Percentiles rank a stretch among this genome's conserved stretches.
Evolutionary conservation across 2,113 vertebrate genomes (phyloP).

Genomic region (Edolisoma coerulescens): DNA sequence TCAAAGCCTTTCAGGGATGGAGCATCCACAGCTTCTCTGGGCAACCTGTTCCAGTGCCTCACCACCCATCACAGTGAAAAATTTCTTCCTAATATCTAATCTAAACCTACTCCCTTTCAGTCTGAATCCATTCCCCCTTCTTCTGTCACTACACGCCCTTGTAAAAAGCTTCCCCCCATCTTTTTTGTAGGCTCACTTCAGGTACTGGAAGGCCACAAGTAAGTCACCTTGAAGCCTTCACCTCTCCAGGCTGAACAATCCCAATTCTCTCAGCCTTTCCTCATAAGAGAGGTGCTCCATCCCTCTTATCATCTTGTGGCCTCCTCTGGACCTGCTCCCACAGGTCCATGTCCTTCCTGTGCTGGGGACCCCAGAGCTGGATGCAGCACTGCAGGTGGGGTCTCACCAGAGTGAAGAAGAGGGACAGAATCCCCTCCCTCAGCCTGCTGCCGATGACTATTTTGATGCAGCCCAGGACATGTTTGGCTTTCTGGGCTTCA

Average conservation of each 20-base stretch:
- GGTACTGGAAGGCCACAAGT: neutral
- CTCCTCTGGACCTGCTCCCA: neutral
- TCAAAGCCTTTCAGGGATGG: neutral
- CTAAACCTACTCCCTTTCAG: neutral
- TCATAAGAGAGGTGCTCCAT: neutral
- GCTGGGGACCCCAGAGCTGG: neutral
- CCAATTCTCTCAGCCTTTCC: neutral
- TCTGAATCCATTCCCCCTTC: neutral
- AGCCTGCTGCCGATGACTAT: neutral
- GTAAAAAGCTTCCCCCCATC: rapidly evolving
- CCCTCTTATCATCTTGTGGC: neutral
- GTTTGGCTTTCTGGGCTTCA: neutral
- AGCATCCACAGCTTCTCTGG: neutral
- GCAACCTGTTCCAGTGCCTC: neutral
- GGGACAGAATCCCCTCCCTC: neutral
- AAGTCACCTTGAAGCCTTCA: neutral
- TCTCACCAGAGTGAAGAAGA: neutral
- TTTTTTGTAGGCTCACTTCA: neutral
- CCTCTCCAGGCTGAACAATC: neutral
- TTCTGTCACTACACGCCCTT: neutral
- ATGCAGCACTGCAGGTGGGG: neutral
- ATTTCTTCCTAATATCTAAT: neutral
- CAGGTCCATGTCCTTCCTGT: neutral
- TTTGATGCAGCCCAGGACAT: neutral
- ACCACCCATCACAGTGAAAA: neutral